Base-by-base conservation (phyloP, 1,140 invertebrate genomes). In the Gonatopus flavifemur region DNA sequence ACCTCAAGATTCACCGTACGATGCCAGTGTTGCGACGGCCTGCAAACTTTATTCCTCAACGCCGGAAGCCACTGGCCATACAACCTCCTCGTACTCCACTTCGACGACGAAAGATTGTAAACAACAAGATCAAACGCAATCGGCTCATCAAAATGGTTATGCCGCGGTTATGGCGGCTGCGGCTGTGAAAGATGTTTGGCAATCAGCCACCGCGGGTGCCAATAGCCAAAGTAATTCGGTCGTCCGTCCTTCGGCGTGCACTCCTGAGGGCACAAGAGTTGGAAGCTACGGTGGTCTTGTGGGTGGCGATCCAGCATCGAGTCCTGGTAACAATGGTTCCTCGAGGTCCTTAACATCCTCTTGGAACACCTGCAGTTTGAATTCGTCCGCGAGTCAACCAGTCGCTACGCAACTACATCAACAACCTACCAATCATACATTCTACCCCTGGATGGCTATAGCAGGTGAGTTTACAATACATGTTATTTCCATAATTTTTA, bases 371-470 rank as follows among this genome's bases (percentile, higher is more conserved):
- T 93, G 90, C 80, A 85, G 85, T 52, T 80, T 90, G 60, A 88
- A 86, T 72, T 83, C 88, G 41, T 83, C 88, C 52, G 83, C 88
- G 35, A 81, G 83, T 57, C 88, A 89, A 75, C 85, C 88, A 63
- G 86, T 87, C 49, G 86, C 86, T 40, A 86, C 89, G 33, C 91
- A 91, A 76, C 86, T 91, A 59, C 89, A 91, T 72, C 89, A 92
- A 78, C 90, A 93, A 80, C 85, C 88, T 77, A 85, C 85, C 72
- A 93, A 90, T 78, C 92, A 94, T 83, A 94, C 92, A 69, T 95
- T 96, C 82, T 96, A 96, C 81, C 93, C 93, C 55, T 95, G 93
- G 93, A 96, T 96, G 93, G 93, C 93, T 81, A 95, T 96, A 84
- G 93, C 93, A 94, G 93, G 93, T 95, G 79, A 88, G 89, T 83